These are phyloP conservation scores for Gasteruption jaculator DNA, from an alignment of 2,888 invertebrate genomes.

Conservation along the genomic window DNA sequence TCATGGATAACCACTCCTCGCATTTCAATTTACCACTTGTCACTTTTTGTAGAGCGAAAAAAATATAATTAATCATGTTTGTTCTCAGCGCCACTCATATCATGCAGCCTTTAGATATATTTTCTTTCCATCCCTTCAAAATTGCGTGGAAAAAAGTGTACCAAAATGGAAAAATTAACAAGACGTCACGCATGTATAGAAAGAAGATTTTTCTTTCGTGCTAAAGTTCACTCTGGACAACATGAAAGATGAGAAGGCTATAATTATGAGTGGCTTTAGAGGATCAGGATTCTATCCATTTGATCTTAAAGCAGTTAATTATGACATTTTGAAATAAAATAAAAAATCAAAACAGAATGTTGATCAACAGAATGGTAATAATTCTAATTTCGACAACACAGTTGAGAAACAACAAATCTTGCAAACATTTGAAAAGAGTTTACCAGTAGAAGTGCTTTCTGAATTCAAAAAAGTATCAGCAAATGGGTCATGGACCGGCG, in stretches of 20 bases:
- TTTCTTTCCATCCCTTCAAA: too few species aligned
- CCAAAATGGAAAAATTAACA: constrained; percentile 14
- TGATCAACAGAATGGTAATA: too few species aligned
- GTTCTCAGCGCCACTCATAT: constrained; percentile 40
- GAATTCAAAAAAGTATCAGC: too few species aligned
- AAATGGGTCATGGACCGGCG: too few species aligned
- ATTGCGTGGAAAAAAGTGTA: too few species aligned
- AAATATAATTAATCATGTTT: constrained; percentile 36
- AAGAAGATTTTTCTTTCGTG: constrained; percentile 12
- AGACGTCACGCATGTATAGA: constrained; percentile 7
- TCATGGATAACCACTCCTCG: constrained; percentile 9
- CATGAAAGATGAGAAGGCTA: constrained; percentile 6
- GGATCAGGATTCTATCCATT: constrained; percentile 11
- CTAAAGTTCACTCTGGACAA: constrained; percentile 10
- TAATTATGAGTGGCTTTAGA: constrained; percentile 12
- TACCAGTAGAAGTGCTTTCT: too few species aligned
- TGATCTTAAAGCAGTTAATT: constrained; percentile 12
- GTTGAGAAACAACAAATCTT: constrained; percentile 10
- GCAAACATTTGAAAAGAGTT: too few species aligned
- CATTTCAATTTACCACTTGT: constrained; percentile 3
- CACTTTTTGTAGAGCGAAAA: constrained; percentile 26
- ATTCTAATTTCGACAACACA: too few species aligned
- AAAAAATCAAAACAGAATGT: constrained; percentile 7
- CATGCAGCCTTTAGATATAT: constrained; percentile 42
- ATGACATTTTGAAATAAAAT: constrained; percentile 11